phyloP scores from a whole-genome alignment of 2,797 vertebrate species.

The Heliangelus exortis region DNA sequence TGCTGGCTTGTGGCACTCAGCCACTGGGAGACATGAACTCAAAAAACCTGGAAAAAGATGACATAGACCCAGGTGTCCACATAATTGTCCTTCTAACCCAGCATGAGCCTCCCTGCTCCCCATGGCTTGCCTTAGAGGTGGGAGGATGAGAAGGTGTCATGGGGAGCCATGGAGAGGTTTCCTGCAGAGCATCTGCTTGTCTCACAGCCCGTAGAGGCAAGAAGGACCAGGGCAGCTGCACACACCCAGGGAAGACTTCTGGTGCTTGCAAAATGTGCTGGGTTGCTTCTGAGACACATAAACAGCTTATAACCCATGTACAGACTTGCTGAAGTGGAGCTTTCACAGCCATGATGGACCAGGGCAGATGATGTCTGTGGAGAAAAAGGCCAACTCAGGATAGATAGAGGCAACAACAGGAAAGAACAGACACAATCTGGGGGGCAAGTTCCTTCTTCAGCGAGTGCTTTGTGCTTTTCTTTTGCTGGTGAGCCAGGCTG shows the following conservation, averaged over 20 bases:
- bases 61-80: background rate
- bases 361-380: accelerated
- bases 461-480: background rate
- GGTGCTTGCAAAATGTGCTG: accelerated
- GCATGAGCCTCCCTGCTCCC: background rate
- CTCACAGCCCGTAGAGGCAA: background rate
- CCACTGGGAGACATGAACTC: background rate
- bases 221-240: background rate
- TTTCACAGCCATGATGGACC: background rate
- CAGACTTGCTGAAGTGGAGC: background rate
- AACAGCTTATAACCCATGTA: accelerated
- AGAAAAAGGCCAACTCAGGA: background rate
- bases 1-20: background rate
- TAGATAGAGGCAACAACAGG: background rate
- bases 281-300: background rate
- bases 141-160: background rate
- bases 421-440: background rate
- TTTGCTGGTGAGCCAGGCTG: background rate
- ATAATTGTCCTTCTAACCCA: background rate
- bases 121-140: background rate
- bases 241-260: background rate
- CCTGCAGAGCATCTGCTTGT: background rate
- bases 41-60: background rate
- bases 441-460: background rate
- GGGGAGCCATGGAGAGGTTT: background rate